Conservation (phyloP, 1,140 invertebrate species). For the Hermetia illucens region DNA sequence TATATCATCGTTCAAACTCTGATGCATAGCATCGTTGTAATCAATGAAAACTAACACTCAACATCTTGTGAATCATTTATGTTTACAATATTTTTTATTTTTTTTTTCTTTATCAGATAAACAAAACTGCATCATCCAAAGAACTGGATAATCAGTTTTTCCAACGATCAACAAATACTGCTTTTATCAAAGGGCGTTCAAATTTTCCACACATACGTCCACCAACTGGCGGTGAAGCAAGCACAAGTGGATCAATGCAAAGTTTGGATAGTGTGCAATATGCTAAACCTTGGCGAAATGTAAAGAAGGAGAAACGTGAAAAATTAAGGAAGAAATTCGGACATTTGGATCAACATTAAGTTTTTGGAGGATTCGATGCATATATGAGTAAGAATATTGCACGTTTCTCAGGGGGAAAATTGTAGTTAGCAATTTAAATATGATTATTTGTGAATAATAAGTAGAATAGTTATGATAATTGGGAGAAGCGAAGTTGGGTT, state of each 20-base stretch:
- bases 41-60: no score
- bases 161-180: conserved; percentile 22
- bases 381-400: no score
- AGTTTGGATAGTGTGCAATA: conserved; percentile 13
- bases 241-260: conserved; percentile 18
- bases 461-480: no score
- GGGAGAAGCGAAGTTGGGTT: no score
- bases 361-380: no score
- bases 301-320: conserved; percentile 69
- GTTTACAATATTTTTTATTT: conserved; percentile 5
- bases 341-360: conserved; percentile 60
- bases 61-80: no score
- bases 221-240: conserved; percentile 10
- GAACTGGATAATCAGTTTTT: conserved; percentile 48
- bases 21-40: no score
- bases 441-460: no score
- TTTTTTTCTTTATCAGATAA: conserved; percentile 18
- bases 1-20: no score
- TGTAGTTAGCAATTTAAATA: no score
- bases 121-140: conserved; percentile 26
- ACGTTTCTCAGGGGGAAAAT: no score
- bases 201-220: conserved; percentile 26
- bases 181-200: conserved; percentile 36
- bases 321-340: conserved; percentile 69
- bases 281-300: conserved; percentile 68